Base-by-base conservation (phyloP, 2,797 vertebrate genomes). In the Kryptopterus vitreolus region DNA sequence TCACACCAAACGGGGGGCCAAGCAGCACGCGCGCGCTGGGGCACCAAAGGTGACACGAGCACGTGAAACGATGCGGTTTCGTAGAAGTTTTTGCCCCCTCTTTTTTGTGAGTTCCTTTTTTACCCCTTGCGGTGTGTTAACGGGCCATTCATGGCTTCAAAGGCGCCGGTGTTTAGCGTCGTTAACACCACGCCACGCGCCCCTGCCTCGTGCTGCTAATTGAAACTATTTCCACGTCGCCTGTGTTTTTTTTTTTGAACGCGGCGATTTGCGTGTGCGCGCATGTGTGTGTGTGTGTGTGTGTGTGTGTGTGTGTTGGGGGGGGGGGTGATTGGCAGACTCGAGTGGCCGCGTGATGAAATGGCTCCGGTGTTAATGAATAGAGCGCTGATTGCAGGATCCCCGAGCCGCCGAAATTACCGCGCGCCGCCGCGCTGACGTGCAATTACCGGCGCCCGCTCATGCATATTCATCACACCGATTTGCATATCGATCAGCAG, bases 321-420 rank as follows among this genome's bases (percentile, higher is more conserved):
- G 26, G n/a, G 33, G 91, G 92, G 92, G 89, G 92, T 97, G 98
- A 98, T 98, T 99, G 97, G 96, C 97, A 98, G 93, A 91, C 94
- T 95, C 93, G 95, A 98, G 97, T 96, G 96, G 95, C 93, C 95
- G 95, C 95, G 95, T 70, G 96, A 96, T 96, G 95, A 96, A 71
- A 96, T 95, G 96, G 95, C 96, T 96, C 95, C 96, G 93, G 95
- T 94, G 90, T 94, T 98, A 98, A 99, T 98, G 98, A 99, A 99
- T 99, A 98, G 97, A 95, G 94, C 94, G 90, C 96, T 99, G 97
- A 99, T 99, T 99, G 97, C 97, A 97, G 96, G 96, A 99, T 98
- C 97, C 96, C 75, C 95, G 91, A 98, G 97, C 96, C 94, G 96
- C 95, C 97, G 77, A 78, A 98, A 99, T 99, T 98, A 96, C 94